Evolutionary conservation across 2,797 vertebrate species (phyloP).

Genomic region (Tolypeutes matacus): DNA sequence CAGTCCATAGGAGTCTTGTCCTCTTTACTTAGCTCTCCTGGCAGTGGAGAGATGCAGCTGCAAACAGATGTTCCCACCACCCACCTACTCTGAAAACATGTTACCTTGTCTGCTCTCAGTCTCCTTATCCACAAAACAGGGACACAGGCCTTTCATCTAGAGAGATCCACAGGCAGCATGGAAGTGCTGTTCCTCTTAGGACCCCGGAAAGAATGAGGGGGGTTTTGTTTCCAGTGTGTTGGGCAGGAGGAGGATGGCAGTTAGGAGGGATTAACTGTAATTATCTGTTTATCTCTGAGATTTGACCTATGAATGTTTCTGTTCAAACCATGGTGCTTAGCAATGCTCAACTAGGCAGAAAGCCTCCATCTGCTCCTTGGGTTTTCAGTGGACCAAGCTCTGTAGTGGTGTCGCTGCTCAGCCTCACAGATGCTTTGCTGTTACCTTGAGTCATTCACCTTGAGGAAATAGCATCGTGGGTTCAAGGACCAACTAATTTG

Average conservation of each 20-base stretch:
- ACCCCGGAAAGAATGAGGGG: background rate
- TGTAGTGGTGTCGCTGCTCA: background rate
- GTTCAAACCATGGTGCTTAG: constrained; percentile 71
- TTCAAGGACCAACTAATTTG: constrained; percentile 2
- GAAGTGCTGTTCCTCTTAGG: rapidly evolving
- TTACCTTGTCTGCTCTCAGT: background rate
- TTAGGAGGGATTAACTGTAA: constrained; percentile 29
- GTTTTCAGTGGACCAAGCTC: background rate
- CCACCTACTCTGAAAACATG: background rate
- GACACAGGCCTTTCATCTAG: background rate
- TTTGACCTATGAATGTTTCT: constrained; percentile 62
- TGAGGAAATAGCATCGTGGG: background rate
- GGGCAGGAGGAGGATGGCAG: background rate
- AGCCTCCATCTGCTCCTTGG: constrained; percentile 68
- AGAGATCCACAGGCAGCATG: background rate
- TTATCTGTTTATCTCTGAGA: constrained; percentile 71
- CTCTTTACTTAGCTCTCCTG: background rate
- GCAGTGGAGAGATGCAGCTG: background rate
- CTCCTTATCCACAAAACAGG: background rate
- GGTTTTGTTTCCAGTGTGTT: background rate
- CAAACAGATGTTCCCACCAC: background rate
- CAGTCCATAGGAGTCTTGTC: no score
- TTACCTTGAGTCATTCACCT: constrained; percentile 22
- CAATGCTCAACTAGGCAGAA: constrained; percentile 59
- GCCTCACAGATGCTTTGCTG: background rate